Evolutionary conservation across 2,888 invertebrate genomes (phyloP).

Genomic region (Scaptomyza reducta): DNA sequence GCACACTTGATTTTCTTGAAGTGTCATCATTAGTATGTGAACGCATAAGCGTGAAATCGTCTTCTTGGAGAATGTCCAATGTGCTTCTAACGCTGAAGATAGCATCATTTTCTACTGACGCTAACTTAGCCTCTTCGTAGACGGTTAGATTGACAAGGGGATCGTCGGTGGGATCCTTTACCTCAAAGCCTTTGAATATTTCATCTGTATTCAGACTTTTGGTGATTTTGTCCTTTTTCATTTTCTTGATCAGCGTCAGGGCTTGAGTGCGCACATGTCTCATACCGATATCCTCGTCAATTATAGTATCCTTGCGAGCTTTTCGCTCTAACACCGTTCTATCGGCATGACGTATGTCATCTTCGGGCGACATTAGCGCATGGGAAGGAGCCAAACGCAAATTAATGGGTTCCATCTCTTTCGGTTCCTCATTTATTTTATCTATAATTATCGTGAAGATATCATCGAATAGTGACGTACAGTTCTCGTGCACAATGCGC

Average conservation of each 20-base stretch:
- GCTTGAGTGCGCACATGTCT: slow-evolving; percentile 3
- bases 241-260: slow-evolving; percentile 38
- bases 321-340: neutral
- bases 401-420: slow-evolving; percentile 3
- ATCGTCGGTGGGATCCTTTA: slow-evolving; percentile 9
- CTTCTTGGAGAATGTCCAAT: slow-evolving; percentile 33
- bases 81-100: slow-evolving; percentile 38
- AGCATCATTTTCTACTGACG: fast-evolving
- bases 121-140: neutral
- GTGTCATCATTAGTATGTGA: neutral
- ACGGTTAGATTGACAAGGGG: neutral
- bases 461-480: slow-evolving; percentile 66
- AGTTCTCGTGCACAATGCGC: slow-evolving; percentile 65
- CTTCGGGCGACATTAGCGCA: neutral
- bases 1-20: neutral
- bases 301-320: neutral
- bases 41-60: slow-evolving; percentile 27
- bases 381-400: slow-evolving; percentile 18
- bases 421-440: neutral
- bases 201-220: slow-evolving; percentile 24
- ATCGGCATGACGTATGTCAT: slow-evolving; percentile 13
- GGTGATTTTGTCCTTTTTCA: slow-evolving; percentile 44
- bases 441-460: slow-evolving; percentile 48
- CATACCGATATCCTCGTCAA: neutral
- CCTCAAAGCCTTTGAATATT: fast-evolving